Percentiles rank a stretch among this genome's conserved stretches.
Conservation (phyloP, 2,888 invertebrate genomes). For the Thyatira batis region DNA sequence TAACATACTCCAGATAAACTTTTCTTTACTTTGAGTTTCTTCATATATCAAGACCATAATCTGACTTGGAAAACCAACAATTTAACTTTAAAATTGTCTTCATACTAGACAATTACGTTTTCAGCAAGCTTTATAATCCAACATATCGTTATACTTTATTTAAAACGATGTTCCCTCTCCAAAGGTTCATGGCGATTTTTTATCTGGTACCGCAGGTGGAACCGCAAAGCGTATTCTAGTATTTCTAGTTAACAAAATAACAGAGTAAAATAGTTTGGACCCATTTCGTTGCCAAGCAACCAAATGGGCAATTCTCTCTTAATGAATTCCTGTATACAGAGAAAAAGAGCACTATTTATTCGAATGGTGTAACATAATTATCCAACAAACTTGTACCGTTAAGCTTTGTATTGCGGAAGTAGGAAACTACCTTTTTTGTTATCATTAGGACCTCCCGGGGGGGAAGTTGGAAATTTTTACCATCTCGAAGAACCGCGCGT, state of each 20-base stretch:
- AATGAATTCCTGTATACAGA: neutral
- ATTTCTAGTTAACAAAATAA: neutral
- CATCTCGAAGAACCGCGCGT: neutral
- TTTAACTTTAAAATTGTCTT: too few relatives aligned
- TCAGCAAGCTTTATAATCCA: too few relatives aligned
- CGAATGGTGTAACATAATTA: neutral
- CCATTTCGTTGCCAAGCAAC: neutral
- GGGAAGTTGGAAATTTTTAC: neutral
- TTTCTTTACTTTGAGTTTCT: too few relatives aligned
- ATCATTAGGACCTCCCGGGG: neutral
- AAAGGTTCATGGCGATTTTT: too few relatives aligned
- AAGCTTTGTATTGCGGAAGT: neutral
- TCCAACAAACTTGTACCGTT: neutral
- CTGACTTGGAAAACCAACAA: too few relatives aligned
- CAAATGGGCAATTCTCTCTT: neutral
- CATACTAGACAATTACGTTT: too few relatives aligned
- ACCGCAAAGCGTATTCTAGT: too few relatives aligned
- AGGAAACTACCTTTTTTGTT: neutral
- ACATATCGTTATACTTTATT: too few relatives aligned
- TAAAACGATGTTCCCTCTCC: too few relatives aligned
- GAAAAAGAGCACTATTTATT: neutral
- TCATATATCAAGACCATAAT: too few relatives aligned
- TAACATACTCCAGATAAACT: neutral
- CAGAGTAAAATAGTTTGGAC: neutral
- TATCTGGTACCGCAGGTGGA: too few relatives aligned